Evolutionary conservation across 2,888 invertebrate genomes (phyloP).

Genomic region (Miltochrista miniata): DNA sequence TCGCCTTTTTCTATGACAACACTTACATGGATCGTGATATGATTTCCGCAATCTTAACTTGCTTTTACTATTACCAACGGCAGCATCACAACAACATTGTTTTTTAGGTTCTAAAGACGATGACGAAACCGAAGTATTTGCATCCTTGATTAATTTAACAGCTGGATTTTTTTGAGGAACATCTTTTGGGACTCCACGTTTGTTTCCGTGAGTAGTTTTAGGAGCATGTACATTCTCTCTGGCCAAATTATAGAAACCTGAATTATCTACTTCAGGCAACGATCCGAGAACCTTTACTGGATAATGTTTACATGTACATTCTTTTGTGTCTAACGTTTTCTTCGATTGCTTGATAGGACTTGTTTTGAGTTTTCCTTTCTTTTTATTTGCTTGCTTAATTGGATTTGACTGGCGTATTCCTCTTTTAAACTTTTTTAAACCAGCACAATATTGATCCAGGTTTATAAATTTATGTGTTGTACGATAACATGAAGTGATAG

Average conservation of each 20-base stretch:
- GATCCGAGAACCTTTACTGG: neutral
- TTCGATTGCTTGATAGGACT: neutral
- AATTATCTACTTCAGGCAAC: neutral
- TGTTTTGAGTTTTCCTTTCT: too few relatives aligned
- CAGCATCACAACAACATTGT: conserved; percentile 14
- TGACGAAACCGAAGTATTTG: conserved; percentile 20
- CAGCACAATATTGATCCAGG: conserved; percentile 9
- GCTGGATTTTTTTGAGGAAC: neutral
- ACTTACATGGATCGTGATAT: neutral
- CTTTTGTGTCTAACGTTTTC: neutral
- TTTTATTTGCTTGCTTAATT: neutral
- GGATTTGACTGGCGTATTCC: conserved; percentile 7
- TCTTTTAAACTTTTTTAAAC: conserved; percentile 17
- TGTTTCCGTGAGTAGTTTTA: neutral
- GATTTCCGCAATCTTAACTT: neutral
- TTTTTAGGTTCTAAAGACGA: conserved; percentile 13
- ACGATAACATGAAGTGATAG: conserved; percentile 14
- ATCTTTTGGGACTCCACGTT: neutral
- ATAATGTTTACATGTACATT: neutral
- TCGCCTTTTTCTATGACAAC: neutral
- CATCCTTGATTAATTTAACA: conserved; percentile 11
- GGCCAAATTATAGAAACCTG: neutral
- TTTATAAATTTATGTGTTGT: conserved; percentile 9
- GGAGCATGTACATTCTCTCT: neutral
- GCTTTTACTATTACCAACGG: conserved; percentile 9